Base-by-base conservation (phyloP, 2,797 vertebrate species). In the Ceryle rudis region DNA sequence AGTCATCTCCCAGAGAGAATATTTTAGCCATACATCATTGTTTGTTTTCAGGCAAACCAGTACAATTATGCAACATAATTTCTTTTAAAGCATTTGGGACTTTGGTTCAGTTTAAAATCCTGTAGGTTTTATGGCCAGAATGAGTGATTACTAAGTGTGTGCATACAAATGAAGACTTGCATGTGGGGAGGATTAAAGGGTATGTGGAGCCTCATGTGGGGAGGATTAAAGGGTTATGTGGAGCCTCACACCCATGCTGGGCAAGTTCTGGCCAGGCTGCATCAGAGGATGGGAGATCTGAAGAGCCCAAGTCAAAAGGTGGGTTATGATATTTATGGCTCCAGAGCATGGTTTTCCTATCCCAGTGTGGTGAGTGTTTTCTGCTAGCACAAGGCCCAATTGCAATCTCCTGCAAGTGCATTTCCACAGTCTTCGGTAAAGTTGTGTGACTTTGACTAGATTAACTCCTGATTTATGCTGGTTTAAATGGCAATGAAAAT, bases 51-150 rank as follows among this genome's bases (percentile, higher is more conserved):
- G 89, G 92, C 93, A 95, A 97, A 97, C 89, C 80, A 82, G 26
- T 78, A 97, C 86, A 97, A 98, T 98, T 98, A 98, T 96, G 97
- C 96, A 98, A 97, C 97, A 97, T 94, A 96, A 98, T 98, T 97
- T 98, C 85, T 96, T 98, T 95, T 94, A 97, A 97, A 97, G 97
- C 97, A 97, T 97, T 97, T 95, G 95, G 91, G 96, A 97, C 89
- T 97, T 96, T 74, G 81, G 89, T 97, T 94, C 97, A 97, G 97
- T 98, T 98, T 98, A 96, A 98, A 98, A 97, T 96, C 91, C 94
- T 97, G 62, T 87, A 96, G 90, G 94, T 90, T 98, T 98, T 97
- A 98, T 93, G 97, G 93, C 95, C 79, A 92, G 65, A 94, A 90
- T 94, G 95, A 97, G 89, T 33, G 71, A 96, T 97, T 89, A 96